phyloP scores from a whole-genome alignment of 2,113 vertebrate genomes.

The Chelonoidis abingdonii region DNA sequence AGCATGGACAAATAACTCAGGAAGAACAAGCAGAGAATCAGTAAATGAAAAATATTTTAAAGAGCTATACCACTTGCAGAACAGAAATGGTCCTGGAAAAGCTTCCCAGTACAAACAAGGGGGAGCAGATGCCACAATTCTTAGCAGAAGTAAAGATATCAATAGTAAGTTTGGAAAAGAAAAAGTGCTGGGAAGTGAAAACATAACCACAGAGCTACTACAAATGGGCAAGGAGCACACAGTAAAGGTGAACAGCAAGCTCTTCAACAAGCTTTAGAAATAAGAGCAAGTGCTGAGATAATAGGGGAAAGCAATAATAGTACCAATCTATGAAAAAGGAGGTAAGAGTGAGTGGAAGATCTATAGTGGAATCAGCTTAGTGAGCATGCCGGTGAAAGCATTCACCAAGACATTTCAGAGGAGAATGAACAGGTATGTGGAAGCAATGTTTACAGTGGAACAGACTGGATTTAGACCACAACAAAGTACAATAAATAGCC shows the following conservation, averaged over 20 bases:
- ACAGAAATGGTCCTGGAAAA: neutral
- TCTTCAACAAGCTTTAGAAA: constrained; percentile 33
- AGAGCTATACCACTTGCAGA: neutral
- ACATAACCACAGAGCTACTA: neutral
- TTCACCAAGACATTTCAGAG: neutral
- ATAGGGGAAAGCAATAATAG: neutral
- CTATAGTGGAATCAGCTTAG: neutral
- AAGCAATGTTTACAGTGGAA: neutral
- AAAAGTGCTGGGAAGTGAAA: neutral
- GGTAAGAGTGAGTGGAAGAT: neutral
- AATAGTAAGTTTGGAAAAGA: constrained; percentile 27
- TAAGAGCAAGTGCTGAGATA: neutral
- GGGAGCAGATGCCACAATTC: neutral
- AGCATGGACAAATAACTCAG: neutral
- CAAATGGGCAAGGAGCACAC: constrained; percentile 27
- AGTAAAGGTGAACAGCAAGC: constrained; percentile 7
- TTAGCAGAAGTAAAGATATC: neutral
- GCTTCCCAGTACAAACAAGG: neutral
- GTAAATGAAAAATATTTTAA: neutral
- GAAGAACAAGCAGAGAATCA: neutral
- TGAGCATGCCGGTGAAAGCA: neutral
- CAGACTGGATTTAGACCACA: neutral
- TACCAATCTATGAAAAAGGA: neutral
- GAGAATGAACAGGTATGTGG: neutral
- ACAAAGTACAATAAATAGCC: neutral